Percentiles rank a stretch among this genome's conserved stretches.
Conservation (phyloP, 2,888 invertebrate species). For the Exephanes ischioxanthus region DNA sequence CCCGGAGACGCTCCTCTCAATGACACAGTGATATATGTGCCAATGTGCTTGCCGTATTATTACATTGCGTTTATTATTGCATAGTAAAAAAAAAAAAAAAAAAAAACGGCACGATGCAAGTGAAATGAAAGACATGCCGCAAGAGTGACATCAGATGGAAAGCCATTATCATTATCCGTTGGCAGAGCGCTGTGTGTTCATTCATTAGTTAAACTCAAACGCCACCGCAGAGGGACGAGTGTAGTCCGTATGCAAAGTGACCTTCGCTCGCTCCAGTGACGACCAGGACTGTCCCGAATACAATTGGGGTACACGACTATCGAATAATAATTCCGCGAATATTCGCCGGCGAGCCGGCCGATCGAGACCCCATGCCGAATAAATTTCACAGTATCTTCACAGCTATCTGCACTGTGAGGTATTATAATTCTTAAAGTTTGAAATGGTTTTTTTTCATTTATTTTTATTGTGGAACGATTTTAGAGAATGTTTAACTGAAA, state of each 20-base stretch:
- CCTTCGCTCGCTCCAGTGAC: slow-evolving; percentile 38
- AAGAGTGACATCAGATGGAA: slow-evolving; percentile 47
- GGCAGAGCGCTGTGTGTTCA: slow-evolving; percentile 53
- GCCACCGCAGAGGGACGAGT: background rate
- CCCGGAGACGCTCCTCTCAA: background rate
- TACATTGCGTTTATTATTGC: slow-evolving; percentile 37
- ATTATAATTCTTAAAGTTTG: background rate
- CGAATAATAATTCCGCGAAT: slow-evolving; percentile 37
- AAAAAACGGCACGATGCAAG: slow-evolving; percentile 25
- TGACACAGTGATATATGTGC: slow-evolving; percentile 10
- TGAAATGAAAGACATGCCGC: slow-evolving; percentile 52
- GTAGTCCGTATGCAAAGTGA: slow-evolving; percentile 36
- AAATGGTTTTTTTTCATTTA: no score
- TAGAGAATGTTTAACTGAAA: no score
- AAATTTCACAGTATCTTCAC: background rate
- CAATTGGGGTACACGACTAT: slow-evolving; percentile 5
- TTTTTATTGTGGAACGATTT: no score
- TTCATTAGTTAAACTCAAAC: slow-evolving; percentile 58
- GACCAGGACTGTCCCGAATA: slow-evolving; percentile 32
- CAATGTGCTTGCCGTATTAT: slow-evolving; percentile 38
- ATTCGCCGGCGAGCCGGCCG: background rate
- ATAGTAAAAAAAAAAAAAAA: slow-evolving; percentile 22
- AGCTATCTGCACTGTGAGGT: background rate
- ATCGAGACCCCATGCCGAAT: background rate
- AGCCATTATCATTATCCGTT: slow-evolving; percentile 48